Conservation (phyloP, 2,888 invertebrate genomes). For the Sinhomidia bicolor region DNA sequence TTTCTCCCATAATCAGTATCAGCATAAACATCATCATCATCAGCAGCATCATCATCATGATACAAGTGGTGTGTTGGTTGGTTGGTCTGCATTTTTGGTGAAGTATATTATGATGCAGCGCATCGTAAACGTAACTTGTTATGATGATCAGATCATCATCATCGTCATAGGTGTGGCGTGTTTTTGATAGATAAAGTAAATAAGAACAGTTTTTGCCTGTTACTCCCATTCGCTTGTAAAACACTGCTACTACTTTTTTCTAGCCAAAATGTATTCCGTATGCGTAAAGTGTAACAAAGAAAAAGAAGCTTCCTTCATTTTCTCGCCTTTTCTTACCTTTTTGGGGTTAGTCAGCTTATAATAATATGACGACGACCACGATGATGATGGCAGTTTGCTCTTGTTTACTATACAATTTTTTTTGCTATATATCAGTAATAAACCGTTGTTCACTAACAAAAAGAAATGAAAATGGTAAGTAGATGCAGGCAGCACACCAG, state of each 20-base stretch:
- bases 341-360: slow-evolving; percentile 14
- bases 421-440: slow-evolving; percentile 17
- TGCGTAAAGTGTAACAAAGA: not conserved
- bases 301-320: not conserved
- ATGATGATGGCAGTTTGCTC: slow-evolving; percentile 58
- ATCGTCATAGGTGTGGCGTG: slow-evolving; percentile 32
- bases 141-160: no score
- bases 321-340: not conserved
- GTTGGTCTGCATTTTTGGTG: no score
- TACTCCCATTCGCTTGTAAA: not conserved
- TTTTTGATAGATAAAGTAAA: slow-evolving; percentile 18
- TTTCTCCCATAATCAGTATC: not conserved
- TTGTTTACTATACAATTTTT: slow-evolving; percentile 67
- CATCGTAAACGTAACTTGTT: slow-evolving; percentile 35
- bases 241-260: not conserved
- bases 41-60: not conserved
- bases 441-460: slow-evolving; percentile 33
- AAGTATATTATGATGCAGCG: slow-evolving; percentile 12
- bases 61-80: not conserved
- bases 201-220: not conserved
- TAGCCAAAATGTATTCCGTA: not conserved
- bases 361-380: not conserved
- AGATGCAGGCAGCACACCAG: slow-evolving; percentile 24
- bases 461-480: slow-evolving; percentile 22
- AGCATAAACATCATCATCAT: not conserved